Percentiles rank a stretch among this genome's conserved stretches.
These are phyloP conservation scores for Phataginus tetradactyla DNA, from an alignment of 2,797 vertebrate genomes.

Conservation along the genomic window DNA sequence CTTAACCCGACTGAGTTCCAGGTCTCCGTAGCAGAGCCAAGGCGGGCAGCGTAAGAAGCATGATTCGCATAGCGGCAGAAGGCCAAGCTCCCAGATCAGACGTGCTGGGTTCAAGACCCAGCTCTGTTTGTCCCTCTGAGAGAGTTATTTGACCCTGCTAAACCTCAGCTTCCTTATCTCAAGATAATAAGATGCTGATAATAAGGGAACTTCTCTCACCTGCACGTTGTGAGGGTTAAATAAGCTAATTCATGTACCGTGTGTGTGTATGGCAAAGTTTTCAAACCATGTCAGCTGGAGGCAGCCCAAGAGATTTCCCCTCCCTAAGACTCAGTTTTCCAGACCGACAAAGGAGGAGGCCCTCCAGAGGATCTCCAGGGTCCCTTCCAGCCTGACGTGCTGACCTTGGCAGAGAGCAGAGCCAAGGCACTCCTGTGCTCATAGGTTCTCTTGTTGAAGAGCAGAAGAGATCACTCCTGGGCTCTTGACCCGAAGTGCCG, in stretches of 20 bases:
- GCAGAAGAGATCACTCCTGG: not conserved
- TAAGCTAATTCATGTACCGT: not conserved
- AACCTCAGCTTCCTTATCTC: not conserved
- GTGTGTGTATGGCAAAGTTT: not conserved
- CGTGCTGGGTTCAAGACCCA: not conserved
- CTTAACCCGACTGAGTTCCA: not conserved
- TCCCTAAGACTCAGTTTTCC: not conserved
- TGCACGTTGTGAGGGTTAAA: not conserved
- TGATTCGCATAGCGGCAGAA: not conserved
- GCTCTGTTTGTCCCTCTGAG: not conserved
- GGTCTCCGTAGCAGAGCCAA: not conserved
- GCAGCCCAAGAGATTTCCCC: not conserved
- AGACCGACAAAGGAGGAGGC: not conserved
- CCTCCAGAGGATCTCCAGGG: not conserved
- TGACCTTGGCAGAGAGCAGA: not conserved
- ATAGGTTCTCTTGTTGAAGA: not conserved
- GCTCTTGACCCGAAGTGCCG: not conserved
- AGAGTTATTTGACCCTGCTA: not conserved
- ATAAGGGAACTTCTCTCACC: not conserved
- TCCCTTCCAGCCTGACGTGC: fast-evolving
- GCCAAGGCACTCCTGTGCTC: not conserved
- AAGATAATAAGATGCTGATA: not conserved
- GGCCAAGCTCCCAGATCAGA: not conserved
- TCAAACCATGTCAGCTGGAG: not conserved
- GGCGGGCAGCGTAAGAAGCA: fast-evolving